These are phyloP conservation scores for Paramacrobiotus metropolitanus DNA, from an alignment of 1,140 invertebrate genomes.

Conservation along the genomic window DNA sequence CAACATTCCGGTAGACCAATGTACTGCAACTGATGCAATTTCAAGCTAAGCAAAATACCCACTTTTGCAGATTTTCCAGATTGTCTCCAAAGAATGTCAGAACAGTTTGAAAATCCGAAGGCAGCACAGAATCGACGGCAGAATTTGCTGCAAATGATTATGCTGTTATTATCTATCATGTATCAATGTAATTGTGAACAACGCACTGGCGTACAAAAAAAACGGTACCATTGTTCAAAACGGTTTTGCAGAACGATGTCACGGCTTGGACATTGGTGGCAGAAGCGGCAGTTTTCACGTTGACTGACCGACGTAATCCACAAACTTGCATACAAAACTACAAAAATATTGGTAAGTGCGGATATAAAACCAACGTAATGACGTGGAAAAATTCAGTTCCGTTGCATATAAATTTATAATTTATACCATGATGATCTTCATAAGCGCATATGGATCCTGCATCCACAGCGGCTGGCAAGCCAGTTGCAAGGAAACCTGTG, in stretches of 20 bases:
- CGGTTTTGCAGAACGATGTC: background rate
- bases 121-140: background rate
- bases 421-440: background rate
- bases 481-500: background rate
- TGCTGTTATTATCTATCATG: too few relatives aligned
- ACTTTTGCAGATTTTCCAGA: conserved; percentile 3
- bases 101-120: background rate
- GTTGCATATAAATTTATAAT: too few relatives aligned
- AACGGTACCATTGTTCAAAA: background rate
- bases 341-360: background rate
- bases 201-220: too few relatives aligned
- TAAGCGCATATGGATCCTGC: background rate
- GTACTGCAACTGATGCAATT: too few relatives aligned
- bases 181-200: too few relatives aligned
- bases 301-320: background rate
- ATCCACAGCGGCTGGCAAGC: background rate
- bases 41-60: too few relatives aligned
- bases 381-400: too few relatives aligned
- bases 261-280: conserved; percentile 3
- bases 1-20: too few relatives aligned
- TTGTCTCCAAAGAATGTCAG: background rate
- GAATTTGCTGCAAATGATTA: background rate
- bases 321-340: background rate
- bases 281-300: background rate
- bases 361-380: too few relatives aligned